Percentiles rank a stretch among this genome's conserved stretches.
phyloP scores from a whole-genome alignment of 2,888 invertebrate genomes.

The Argynnis bischoffii region DNA sequence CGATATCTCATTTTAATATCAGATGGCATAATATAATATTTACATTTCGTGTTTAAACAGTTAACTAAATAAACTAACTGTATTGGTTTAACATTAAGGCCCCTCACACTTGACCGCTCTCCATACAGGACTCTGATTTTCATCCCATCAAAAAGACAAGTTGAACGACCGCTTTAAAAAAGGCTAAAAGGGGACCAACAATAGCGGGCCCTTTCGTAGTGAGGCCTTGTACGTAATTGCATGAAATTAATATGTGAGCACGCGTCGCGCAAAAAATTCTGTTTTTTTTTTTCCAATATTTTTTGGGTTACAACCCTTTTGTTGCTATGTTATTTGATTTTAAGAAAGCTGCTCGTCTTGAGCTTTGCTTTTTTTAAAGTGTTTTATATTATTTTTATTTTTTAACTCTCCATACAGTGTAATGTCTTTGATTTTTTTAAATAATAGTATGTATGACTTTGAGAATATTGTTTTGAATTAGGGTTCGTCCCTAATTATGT shows the following conservation, averaged over 20 bases:
- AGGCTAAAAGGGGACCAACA: conserved; percentile 45
- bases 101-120: conserved; percentile 21
- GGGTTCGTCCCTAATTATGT: too few species aligned
- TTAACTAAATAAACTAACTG: conserved; percentile 23
- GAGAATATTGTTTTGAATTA: too few species aligned
- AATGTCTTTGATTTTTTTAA: too few species aligned
- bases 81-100: conserved; percentile 8
- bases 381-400: too few species aligned
- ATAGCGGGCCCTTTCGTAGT: conserved; percentile 40
- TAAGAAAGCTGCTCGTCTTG: too few species aligned
- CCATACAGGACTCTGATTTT: conserved; percentile 39
- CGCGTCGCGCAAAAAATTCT: conserved; percentile 39
- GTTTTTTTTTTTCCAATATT: conserved; percentile 23
- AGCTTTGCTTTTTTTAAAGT: too few species aligned
- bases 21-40: conserved; percentile 11
- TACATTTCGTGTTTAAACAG: conserved; percentile 20
- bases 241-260: conserved; percentile 40
- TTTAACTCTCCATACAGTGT: too few species aligned
- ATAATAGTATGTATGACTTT: too few species aligned
- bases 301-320: conserved; percentile 26
- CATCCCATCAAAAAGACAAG: conserved; percentile 56
- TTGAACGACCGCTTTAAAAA: conserved; percentile 64
- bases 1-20: conserved; percentile 5
- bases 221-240: conserved; percentile 37
- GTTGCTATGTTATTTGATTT: too few species aligned